Conservation (phyloP, 1,140 invertebrate genomes). For the Paralvinella palmiformis region DNA sequence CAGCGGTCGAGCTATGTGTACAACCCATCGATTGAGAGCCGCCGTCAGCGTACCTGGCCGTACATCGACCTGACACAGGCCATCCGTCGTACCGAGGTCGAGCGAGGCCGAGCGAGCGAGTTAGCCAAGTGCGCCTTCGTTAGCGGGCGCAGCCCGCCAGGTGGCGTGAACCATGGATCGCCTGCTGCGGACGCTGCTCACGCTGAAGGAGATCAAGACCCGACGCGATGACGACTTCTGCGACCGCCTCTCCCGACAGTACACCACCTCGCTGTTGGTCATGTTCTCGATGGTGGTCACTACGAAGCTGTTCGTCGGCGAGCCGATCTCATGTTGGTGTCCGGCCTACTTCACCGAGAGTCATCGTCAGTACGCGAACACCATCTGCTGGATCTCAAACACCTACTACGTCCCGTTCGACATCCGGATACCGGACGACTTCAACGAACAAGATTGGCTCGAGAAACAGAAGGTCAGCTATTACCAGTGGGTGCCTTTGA, state of each 20-base stretch:
- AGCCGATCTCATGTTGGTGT: conserved; percentile 52
- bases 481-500: conserved; percentile 46
- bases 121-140: background rate
- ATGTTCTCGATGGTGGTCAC: conserved; percentile 54
- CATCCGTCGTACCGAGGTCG: background rate
- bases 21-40: too few species aligned
- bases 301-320: conserved; percentile 55
- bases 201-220: conserved; percentile 32
- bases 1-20: background rate
- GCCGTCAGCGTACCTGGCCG: too few species aligned
- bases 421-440: conserved; percentile 31
- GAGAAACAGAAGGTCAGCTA: conserved; percentile 16
- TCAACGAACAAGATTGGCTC: conserved; percentile 16
- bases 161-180: conserved; percentile 7
- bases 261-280: conserved; percentile 53
- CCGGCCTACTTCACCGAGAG: conserved; percentile 50
- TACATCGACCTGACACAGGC: background rate
- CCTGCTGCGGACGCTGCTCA: conserved; percentile 7
- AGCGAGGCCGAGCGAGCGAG: background rate
- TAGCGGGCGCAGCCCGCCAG: background rate
- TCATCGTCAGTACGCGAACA: conserved; percentile 51
- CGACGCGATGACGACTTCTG: conserved; percentile 56
- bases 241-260: conserved; percentile 54
- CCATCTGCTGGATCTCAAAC: conserved; percentile 49
- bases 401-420: conserved; percentile 50